Base-by-base conservation (phyloP, 2,888 invertebrate genomes). In the Drymonia ruficornis region DNA sequence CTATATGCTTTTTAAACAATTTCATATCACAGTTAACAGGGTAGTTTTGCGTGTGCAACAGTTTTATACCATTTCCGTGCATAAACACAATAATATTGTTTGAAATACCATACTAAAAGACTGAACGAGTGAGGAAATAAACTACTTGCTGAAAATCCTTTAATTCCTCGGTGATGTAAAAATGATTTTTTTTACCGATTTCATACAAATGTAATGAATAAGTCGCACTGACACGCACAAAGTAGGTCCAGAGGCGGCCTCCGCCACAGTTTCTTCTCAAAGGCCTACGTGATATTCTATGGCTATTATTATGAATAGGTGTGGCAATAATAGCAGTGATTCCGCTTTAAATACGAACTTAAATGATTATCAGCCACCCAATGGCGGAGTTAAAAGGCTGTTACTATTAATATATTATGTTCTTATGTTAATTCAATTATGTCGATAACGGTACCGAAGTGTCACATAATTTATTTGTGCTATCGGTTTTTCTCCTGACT, bases 341-440 rank as follows among this genome's bases (percentile, higher is more conserved):
- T 13, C 43, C 43, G 19, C 43, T 43, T 43, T 13, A 2, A 16
- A 43, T 43, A 16, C 18, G 43, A 43, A 19, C 43, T 9, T 43
- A 5, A 43, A 43, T 43, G 43, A 43, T 11, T 43, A 23, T 18
- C 19, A 19, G 19, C 29, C 60, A 63, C 45, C 43, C 61, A 49
- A 71, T 67, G 61, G 71, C 61, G 28, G 60, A 60, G 61, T 50
- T 61, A 63, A 67, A 59, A 57, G 44, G 42, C 36, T 49, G 63
- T 60, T 56, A 60, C 68, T 65, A 56, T 63, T 67, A 62, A 62
- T 56, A 62, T 55, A 61, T 65, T 50, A 61, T 61, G 61, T 53
- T 60, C 58, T 64, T 62, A 70, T 71, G 69, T 71, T 70, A 71
- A 71, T 70, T 70, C 66, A 71, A 68, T 71, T 62, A 71, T 53